Conservation (phyloP, 2,797 vertebrate species). For the Centropyge bicolor region DNA sequence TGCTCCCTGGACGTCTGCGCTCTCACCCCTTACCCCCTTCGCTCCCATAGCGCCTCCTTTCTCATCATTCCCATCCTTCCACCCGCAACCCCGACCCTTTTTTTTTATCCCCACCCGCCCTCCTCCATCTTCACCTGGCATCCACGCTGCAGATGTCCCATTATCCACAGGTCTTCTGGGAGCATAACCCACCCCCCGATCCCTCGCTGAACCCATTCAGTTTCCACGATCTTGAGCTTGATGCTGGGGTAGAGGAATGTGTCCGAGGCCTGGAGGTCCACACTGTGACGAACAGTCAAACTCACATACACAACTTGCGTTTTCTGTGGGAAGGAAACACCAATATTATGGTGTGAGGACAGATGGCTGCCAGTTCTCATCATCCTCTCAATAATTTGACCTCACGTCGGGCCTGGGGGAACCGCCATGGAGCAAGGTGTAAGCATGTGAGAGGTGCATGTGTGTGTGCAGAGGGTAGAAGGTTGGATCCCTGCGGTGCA, state of each 20-base stretch:
- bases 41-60: conserved; percentile 24
- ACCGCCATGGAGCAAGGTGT: conserved; percentile 48
- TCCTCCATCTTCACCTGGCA: conserved; percentile 47
- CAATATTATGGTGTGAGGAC: conserved; percentile 76
- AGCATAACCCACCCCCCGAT: conserved; percentile 12
- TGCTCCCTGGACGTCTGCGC: conserved; percentile 30
- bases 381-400: conserved; percentile 68
- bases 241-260: conserved; percentile 46
- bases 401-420: conserved; percentile 70
- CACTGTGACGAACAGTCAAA: conserved; percentile 48
- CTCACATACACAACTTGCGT: conserved; percentile 42
- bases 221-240: conserved; percentile 21
- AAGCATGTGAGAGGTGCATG: conserved; percentile 6
- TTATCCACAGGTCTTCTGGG: conserved; percentile 31
- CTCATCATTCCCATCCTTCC: not conserved
- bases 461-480: conserved; percentile 33
- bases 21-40: conserved; percentile 13
- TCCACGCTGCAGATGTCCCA: conserved; percentile 34
- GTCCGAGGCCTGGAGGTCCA: conserved; percentile 38
- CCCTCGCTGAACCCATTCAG: conserved; percentile 11
- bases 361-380: conserved; percentile 80
- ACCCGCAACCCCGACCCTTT: conserved; percentile 7
- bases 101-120: not conserved
- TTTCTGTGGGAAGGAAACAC: conserved; percentile 56
- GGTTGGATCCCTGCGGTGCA: conserved; percentile 55